Percentiles rank a stretch among this genome's conserved stretches.
These are phyloP conservation scores for Perccottus glenii DNA, from an alignment of 2,113 vertebrate genomes.

Conservation along the genomic window DNA sequence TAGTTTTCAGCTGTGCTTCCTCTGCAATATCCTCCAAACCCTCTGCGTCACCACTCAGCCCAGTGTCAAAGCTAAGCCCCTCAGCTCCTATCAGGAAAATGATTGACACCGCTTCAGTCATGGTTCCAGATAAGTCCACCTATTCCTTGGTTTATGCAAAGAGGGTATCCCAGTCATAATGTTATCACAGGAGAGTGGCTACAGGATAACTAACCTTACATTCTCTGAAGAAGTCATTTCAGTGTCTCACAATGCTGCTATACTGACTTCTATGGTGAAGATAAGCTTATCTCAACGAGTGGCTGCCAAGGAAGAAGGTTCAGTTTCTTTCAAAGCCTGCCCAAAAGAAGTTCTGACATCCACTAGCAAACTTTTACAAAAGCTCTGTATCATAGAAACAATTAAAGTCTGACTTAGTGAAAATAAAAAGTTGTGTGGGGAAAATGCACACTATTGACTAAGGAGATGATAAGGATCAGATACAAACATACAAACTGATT, in stretches of 20 bases:
- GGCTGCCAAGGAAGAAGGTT: constrained; percentile 9
- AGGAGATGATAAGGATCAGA: no score
- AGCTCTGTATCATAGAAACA: neutral
- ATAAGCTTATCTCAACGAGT: constrained; percentile 24
- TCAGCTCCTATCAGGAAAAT: constrained; percentile 6
- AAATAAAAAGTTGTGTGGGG: no score
- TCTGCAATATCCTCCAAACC: constrained; percentile 15
- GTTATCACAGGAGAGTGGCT: constrained; percentile 29
- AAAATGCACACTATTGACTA: no score
- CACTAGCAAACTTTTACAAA: neutral
- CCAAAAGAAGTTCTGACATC: neutral
- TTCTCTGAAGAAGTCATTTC: constrained; percentile 23
- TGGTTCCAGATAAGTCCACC: constrained; percentile 29
- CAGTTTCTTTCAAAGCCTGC: neutral
- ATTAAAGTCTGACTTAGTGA: neutral
- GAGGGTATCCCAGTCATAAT: constrained; percentile 7
- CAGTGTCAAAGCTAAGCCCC: constrained; percentile 12
- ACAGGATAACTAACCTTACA: constrained; percentile 24
- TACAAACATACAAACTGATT: neutral
- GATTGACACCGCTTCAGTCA: constrained; percentile 18
- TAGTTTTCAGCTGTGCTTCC: neutral
- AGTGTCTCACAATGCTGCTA: constrained; percentile 12
- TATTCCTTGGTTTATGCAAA: constrained; percentile 15
- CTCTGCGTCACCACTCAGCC: constrained; percentile 17
- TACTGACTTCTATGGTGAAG: constrained; percentile 5